Percentiles rank a stretch among this genome's conserved stretches.
These are phyloP conservation scores for Macrostomum lignano DNA, from an alignment of 1,140 invertebrate genomes.

Conservation along the genomic window DNA sequence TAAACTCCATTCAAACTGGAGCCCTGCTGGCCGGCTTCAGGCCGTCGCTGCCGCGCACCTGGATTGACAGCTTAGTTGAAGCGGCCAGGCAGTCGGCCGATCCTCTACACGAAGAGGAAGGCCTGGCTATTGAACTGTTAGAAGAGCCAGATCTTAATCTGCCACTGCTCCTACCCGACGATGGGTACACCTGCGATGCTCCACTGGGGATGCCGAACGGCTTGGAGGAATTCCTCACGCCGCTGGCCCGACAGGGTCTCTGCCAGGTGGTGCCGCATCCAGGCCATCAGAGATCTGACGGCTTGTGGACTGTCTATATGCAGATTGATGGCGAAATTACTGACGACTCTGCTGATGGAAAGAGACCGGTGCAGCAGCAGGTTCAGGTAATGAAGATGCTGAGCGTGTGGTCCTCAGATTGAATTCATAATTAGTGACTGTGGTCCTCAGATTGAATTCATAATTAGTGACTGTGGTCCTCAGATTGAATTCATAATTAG, in stretches of 20 bases:
- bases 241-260: constrained; percentile 43
- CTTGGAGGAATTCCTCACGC: constrained; percentile 59
- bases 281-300: constrained; percentile 1
- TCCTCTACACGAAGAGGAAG: constrained; percentile 53
- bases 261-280: constrained; percentile 8
- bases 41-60: neutral
- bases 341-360: too few relatives aligned
- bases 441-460: too few relatives aligned
- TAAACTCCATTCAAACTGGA: too few relatives aligned
- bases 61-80: constrained; percentile 37
- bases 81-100: constrained; percentile 75
- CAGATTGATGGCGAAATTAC: too few relatives aligned
- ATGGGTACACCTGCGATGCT: constrained; percentile 88
- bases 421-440: too few relatives aligned
- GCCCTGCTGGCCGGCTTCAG: too few relatives aligned
- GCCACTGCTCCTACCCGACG: constrained; percentile 68
- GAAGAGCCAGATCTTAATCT: constrained; percentile 62
- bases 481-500: too few relatives aligned
- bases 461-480: too few relatives aligned
- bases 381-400: too few relatives aligned
- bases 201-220: constrained; percentile 66
- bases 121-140: constrained; percentile 39
- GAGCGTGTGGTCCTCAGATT: too few relatives aligned
- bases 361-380: too few relatives aligned
- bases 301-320: constrained; percentile 9